Conservation (phyloP, 2,113 vertebrate species). For the Tragelaphus buxtoni region DNA sequence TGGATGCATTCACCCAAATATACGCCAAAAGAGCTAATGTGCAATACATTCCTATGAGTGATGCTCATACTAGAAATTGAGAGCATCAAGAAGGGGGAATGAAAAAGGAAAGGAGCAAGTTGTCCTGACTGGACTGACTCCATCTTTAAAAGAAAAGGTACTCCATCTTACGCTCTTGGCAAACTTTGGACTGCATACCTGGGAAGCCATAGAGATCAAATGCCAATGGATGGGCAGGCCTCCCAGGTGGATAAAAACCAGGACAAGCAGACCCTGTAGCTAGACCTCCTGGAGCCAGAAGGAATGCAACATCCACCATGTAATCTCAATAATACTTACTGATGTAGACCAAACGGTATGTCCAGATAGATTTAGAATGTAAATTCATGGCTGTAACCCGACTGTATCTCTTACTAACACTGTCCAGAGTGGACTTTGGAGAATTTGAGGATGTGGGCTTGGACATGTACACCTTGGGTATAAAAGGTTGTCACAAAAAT, state of each 20-base stretch:
- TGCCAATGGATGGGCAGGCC: rapidly evolving
- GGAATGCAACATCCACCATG: background rate
- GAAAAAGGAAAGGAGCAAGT: background rate
- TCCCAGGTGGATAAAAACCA: background rate
- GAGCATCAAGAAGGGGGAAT: no score
- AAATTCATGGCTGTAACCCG: no score
- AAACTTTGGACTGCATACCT: background rate
- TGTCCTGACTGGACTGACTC: background rate
- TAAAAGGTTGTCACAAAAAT: background rate
- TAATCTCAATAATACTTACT: background rate
- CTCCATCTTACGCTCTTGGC: background rate
- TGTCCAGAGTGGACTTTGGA: background rate
- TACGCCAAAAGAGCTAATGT: no score
- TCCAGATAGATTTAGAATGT: no score
- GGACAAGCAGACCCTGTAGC: background rate
- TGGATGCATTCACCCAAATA: no score
- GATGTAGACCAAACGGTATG: no score
- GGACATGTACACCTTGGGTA: background rate
- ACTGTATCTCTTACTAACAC: background rate
- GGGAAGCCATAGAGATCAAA: background rate
- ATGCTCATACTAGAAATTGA: no score
- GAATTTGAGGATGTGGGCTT: background rate
- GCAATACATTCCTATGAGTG: no score
- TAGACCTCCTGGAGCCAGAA: background rate
- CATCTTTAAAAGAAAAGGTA: background rate